Conservation (phyloP, 2,797 vertebrate genomes). For the Eutrigla gurnardus region DNA sequence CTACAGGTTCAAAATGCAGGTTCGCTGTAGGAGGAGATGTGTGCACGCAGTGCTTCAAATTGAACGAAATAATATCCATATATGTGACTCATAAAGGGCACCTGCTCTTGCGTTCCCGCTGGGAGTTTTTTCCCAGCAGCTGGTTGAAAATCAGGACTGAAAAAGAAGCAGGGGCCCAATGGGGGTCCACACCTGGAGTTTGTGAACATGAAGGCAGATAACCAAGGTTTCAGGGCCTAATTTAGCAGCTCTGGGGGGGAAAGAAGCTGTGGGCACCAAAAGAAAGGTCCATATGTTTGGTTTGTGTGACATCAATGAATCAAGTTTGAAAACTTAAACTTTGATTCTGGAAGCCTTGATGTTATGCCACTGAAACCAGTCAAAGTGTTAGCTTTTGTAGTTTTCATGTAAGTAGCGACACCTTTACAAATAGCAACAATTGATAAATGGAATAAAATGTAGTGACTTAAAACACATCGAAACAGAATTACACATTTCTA, state of each 20-base stretch:
- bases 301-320: neutral
- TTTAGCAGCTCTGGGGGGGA: conserved; percentile 38
- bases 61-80: conserved; percentile 58
- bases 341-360: neutral
- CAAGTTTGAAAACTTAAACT: neutral
- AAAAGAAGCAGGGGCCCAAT: conserved; percentile 42
- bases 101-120: conserved; percentile 65
- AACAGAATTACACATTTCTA: conserved; percentile 22
- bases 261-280: conserved; percentile 24
- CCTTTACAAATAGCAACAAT: neutral
- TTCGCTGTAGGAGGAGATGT: conserved; percentile 22
- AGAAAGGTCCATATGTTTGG: neutral
- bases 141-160: conserved; percentile 60
- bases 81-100: conserved; percentile 69
- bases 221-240: conserved; percentile 43
- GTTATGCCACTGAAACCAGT: neutral
- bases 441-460: neutral
- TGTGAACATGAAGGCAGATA: conserved; percentile 40
- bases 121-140: conserved; percentile 63
- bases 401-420: no score
- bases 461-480: conserved; percentile 28
- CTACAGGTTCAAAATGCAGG: conserved; percentile 26
- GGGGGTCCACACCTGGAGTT: conserved; percentile 69
- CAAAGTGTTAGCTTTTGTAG: neutral
- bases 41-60: conserved; percentile 53